Conservation (phyloP, 2,113 vertebrate species). For the Myanophis thanlyinensis region DNA sequence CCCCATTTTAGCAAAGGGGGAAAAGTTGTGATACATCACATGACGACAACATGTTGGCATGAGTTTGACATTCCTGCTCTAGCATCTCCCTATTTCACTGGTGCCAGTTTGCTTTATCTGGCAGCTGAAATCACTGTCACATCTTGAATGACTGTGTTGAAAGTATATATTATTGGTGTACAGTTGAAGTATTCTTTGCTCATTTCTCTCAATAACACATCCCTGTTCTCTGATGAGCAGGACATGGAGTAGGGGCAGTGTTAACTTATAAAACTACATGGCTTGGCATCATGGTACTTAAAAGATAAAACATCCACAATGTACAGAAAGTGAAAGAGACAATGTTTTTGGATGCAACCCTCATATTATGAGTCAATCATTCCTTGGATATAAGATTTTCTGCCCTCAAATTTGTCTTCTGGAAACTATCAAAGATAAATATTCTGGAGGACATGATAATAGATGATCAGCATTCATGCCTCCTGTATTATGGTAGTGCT, state of each 20-base stretch:
- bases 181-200: not conserved
- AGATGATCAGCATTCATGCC: not conserved
- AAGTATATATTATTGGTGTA: not conserved
- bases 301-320: not conserved
- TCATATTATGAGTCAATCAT: not conserved
- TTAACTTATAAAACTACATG: not conserved
- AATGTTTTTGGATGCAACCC: not conserved
- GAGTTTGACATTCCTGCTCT: too few species aligned
- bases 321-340: not conserved
- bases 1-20: too few species aligned
- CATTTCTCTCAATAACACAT: not conserved
- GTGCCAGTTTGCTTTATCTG: not conserved
- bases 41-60: too few species aligned
- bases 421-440: not conserved
- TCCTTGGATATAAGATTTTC: not conserved
- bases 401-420: not conserved
- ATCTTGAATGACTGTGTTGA: not conserved
- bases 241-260: not conserved
- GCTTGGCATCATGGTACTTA: not conserved
- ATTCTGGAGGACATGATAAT: not conserved
- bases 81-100: not conserved
- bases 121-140: not conserved
- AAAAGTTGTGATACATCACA: too few species aligned
- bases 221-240: not conserved
- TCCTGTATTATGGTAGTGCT: not conserved